Percentiles rank a stretch among this genome's conserved stretches.
Conservation (phyloP, 2,113 vertebrate genomes). For the Oplegnathus fasciatus region DNA sequence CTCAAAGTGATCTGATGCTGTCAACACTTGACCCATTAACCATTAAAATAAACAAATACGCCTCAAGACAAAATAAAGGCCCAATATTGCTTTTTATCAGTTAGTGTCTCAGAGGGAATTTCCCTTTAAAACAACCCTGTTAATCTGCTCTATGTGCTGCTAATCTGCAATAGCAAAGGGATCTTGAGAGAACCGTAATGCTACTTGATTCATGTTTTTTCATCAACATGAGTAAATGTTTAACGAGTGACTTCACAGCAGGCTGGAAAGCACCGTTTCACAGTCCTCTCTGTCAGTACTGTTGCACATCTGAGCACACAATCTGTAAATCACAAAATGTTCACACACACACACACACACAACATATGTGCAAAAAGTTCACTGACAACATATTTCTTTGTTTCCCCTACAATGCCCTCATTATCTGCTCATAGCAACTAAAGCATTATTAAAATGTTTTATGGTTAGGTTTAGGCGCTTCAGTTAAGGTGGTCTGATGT, state of each 20-base stretch:
- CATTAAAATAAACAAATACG: not conserved
- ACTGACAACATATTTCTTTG: not conserved
- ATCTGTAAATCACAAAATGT: no score
- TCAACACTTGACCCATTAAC: not conserved
- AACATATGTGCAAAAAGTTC: not conserved
- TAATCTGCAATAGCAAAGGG: not conserved
- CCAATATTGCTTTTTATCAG: not conserved
- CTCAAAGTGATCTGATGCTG: constrained; percentile 4
- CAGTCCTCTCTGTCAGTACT: no score
- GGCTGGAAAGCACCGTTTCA: no score
- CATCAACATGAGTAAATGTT: not conserved
- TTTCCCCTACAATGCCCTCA: not conserved
- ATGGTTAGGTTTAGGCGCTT: not conserved
- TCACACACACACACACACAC: no score
- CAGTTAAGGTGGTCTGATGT: not conserved
- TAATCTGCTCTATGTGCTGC: not conserved
- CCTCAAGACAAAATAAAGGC: not conserved
- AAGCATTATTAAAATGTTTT: not conserved
- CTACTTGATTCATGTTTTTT: not conserved
- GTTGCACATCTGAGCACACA: no score
- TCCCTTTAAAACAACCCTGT: not conserved
- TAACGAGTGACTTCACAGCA: no score
- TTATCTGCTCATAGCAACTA: not conserved
- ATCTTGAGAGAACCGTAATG: no score
- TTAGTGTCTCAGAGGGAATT: not conserved